Percentiles rank a stretch among this genome's conserved stretches.
These are phyloP conservation scores for Lamprotornis superbus DNA, from an alignment of 2,113 vertebrate species.

Conservation along the genomic window DNA sequence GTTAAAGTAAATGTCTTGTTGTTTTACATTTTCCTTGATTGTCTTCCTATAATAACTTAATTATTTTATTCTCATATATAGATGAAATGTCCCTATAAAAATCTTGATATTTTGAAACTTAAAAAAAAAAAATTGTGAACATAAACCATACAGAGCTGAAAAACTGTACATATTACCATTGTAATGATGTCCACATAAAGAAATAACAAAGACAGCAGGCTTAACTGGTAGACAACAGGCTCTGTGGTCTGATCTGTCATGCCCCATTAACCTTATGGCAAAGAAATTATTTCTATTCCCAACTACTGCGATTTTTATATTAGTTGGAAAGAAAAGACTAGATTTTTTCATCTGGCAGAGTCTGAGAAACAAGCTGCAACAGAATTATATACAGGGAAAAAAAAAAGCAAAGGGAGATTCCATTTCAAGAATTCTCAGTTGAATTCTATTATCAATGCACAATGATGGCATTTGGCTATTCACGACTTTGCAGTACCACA, in stretches of 20 bases:
- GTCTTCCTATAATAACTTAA: neutral
- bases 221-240: neutral
- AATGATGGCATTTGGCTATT: fast-evolving
- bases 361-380: neutral
- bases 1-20: neutral
- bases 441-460: neutral
- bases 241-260: neutral
- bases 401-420: neutral
- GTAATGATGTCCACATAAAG: neutral
- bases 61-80: neutral
- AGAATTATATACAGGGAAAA: neutral
- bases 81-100: neutral
- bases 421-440: neutral
- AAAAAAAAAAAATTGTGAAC: neutral
- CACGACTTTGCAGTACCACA: neutral
- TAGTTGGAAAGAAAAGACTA: neutral
- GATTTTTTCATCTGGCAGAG: neutral
- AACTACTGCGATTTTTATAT: neutral
- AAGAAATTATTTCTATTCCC: neutral
- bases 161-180: neutral
- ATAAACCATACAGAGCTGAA: neutral
- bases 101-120: neutral
- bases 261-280: neutral
- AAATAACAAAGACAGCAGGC: neutral
- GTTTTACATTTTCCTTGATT: neutral